Conservation (phyloP, 2,797 vertebrate species). For the Darevskia nairensis region DNA sequence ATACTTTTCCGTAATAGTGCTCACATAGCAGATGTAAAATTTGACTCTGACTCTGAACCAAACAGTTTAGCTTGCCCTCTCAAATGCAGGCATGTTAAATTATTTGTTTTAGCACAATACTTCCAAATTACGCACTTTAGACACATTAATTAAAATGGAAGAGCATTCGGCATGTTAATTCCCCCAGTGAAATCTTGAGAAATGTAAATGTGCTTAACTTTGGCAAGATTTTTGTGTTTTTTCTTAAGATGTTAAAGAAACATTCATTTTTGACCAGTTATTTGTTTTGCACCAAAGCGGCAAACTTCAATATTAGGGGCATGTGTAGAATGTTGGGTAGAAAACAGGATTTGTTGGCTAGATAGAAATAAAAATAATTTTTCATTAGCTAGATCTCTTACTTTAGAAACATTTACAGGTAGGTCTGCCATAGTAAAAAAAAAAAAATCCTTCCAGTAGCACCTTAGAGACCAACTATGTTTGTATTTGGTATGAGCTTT, state of each 20-base stretch:
- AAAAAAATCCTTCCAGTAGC: too few relatives aligned
- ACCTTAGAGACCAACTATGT: too few relatives aligned
- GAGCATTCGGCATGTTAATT: not conserved
- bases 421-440: too few relatives aligned
- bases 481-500: too few relatives aligned
- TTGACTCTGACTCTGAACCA: not conserved
- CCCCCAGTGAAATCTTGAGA: not conserved
- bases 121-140: not conserved
- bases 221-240: not conserved
- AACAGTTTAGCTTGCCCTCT: not conserved
- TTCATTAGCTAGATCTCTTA: not conserved
- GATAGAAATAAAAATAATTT: not conserved
- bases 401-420: not conserved
- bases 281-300: not conserved
- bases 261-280: not conserved
- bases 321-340: not conserved
- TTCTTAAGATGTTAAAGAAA: not conserved
- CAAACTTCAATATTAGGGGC: not conserved
- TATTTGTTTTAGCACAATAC: too few relatives aligned
- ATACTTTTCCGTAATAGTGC: too few relatives aligned
- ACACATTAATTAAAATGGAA: not conserved
- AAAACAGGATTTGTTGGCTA: not conserved
- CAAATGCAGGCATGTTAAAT: not conserved
- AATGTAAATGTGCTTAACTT: not conserved
- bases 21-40: not conserved